phyloP scores from a whole-genome alignment of 2,113 vertebrate genomes.

The Theropithecus gelada region DNA sequence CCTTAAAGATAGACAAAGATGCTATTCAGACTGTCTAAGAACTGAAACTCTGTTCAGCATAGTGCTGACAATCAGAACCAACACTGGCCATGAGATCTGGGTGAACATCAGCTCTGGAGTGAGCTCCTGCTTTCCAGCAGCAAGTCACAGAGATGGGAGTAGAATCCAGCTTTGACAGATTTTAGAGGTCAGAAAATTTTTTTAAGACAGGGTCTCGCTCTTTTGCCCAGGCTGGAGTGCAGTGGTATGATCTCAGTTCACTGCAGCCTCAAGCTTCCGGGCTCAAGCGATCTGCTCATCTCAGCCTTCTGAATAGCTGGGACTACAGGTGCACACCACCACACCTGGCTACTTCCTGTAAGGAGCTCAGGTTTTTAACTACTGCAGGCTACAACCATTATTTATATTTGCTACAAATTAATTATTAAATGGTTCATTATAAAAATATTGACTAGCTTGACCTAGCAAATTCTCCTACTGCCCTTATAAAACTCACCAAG shows the following conservation, averaged over 20 bases:
- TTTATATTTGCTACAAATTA: not conserved
- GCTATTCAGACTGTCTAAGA: not conserved
- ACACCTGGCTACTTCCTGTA: no score
- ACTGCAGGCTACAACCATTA: not conserved
- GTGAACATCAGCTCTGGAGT: not conserved
- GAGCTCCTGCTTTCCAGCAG: not conserved
- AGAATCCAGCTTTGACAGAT: not conserved
- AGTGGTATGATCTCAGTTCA: no score
- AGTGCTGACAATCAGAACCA: not conserved
- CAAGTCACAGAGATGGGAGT: not conserved
- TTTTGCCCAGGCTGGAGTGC: no score
- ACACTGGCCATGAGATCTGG: fast-evolving
- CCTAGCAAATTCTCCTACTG: conserved; percentile 16
- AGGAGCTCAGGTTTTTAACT: not conserved
- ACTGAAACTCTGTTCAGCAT: fast-evolving
- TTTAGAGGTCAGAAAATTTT: not conserved
- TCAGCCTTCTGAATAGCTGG: no score
- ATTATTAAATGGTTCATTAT: conserved; percentile 46
- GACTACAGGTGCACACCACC: no score
- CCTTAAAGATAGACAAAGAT: not conserved
- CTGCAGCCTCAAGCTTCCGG: no score
- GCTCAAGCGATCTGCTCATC: no score
- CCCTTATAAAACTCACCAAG: not conserved
- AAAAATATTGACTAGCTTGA: conserved; percentile 53
- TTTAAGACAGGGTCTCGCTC: no score